Percentiles rank a stretch among this genome's conserved stretches.
phyloP scores from a whole-genome alignment of 2,888 invertebrate species.

The Drosophila colorata region DNA sequence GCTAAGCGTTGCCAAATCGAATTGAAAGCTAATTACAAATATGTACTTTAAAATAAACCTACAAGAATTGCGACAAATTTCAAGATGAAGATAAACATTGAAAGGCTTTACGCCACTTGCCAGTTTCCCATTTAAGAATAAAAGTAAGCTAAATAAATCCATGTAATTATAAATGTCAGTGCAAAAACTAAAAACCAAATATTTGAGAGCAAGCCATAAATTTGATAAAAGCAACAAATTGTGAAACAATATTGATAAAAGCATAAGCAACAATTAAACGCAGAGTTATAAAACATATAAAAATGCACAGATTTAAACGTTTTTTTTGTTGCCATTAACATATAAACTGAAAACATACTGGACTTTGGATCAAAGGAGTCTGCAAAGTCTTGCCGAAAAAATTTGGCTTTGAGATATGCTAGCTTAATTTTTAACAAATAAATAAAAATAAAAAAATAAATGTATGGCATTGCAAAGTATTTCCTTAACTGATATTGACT shows the following conservation, averaged over 20 bases:
- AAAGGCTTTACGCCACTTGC: constrained; percentile 28
- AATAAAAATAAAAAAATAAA: background rate
- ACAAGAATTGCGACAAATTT: constrained; percentile 5
- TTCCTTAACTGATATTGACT: constrained; percentile 21
- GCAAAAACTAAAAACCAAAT: constrained; percentile 4
- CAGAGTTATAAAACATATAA: background rate
- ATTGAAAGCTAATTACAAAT: constrained; percentile 42
- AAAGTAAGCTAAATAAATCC: constrained; percentile 13
- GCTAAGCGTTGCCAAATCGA: constrained; percentile 75
- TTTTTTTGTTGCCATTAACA: constrained; percentile 1
- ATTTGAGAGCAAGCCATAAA: constrained; percentile 20
- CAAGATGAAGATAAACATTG: constrained; percentile 7
- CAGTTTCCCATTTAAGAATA: constrained; percentile 29
- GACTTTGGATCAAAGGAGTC: background rate
- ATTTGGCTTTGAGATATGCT: background rate
- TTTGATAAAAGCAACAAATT: constrained; percentile 17
- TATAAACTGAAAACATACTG: background rate
- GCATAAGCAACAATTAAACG: constrained; percentile 2
- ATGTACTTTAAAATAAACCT: constrained; percentile 23
- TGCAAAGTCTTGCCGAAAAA: background rate
- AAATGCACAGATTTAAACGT: constrained; percentile 28
- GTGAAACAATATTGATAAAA: constrained; percentile 9
- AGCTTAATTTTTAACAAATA: background rate
- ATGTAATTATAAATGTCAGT: constrained; percentile 40
- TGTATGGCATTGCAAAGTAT: constrained; percentile 10